A percentile compares a stretch with the other conserved stretches of the same genome.
phyloP scores from a whole-genome alignment of 1,140 invertebrate species.

The Muscidifurax raptorellus region DNA sequence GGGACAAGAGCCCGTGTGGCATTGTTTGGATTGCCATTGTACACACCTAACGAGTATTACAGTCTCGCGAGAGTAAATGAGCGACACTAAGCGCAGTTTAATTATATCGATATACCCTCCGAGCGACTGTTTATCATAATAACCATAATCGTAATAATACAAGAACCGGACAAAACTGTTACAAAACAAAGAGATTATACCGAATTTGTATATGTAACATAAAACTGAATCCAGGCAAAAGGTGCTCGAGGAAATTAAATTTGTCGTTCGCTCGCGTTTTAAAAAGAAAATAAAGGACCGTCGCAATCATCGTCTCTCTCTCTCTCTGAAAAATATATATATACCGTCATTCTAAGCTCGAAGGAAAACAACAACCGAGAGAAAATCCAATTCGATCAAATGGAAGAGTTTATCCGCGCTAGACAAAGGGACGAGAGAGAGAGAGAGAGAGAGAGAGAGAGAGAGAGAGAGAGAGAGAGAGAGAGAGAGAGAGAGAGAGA shows the following conservation, averaged over 20 bases:
- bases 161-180: background rate
- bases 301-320: background rate
- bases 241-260: slow-evolving; percentile 13
- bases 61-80: background rate
- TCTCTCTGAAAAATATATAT: background rate
- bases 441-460: background rate
- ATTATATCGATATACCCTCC: background rate
- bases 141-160: background rate
- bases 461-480: background rate
- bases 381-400: slow-evolving; percentile 25
- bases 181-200: no score
- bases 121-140: background rate
- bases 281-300: no score
- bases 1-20: background rate
- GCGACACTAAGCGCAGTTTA: background rate
- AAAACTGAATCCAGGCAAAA: slow-evolving; percentile 37
- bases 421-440: slow-evolving; percentile 11
- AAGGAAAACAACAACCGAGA: slow-evolving; percentile 2
- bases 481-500: slow-evolving; percentile 1
- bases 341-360: background rate
- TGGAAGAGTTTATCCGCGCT: background rate
- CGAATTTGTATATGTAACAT: background rate
- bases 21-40: background rate
- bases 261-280: no score
- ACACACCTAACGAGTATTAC: background rate